Evolutionary conservation across 2,797 vertebrate species (phyloP).

Genomic region (Lagocephalus sceleratus): DNA sequence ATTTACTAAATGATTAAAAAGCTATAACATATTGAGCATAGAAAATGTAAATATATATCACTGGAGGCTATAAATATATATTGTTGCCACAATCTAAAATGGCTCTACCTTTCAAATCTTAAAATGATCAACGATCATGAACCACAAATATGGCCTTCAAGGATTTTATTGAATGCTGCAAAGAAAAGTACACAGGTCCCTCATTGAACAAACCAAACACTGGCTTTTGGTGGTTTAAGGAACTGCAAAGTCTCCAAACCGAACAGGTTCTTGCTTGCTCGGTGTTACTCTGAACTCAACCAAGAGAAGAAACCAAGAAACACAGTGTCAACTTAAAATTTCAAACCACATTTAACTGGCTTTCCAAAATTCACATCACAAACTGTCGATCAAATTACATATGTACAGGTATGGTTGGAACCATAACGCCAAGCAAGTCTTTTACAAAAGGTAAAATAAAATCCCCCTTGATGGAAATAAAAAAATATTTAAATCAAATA

Average conservation of each 20-base stretch:
- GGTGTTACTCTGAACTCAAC: conserved; percentile 29
- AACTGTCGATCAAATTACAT: conserved; percentile 52
- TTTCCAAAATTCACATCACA: conserved; percentile 48
- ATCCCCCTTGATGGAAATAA: conserved; percentile 6
- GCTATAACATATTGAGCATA: too few relatives aligned
- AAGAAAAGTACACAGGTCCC: conserved; percentile 43
- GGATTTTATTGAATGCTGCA: conserved; percentile 70
- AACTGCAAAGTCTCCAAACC: conserved; percentile 19
- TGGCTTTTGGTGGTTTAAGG: conserved; percentile 35
- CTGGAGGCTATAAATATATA: too few relatives aligned
- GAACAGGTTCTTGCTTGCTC: conserved; percentile 35
- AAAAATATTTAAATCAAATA: conserved; percentile 37
- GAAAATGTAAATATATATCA: too few relatives aligned
- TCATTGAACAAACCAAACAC: conserved; percentile 51
- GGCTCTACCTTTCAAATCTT: not conserved
- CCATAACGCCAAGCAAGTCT: conserved; percentile 46
- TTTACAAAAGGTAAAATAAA: conserved; percentile 50
- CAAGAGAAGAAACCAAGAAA: conserved; percentile 61
- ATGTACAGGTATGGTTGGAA: conserved; percentile 62
- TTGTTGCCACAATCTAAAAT: not conserved
- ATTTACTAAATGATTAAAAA: too few relatives aligned
- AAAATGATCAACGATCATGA: conserved; percentile 1
- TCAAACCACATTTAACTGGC: conserved; percentile 56
- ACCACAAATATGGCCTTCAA: conserved; percentile 37
- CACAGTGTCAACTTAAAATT: conserved; percentile 52